phyloP scores from a whole-genome alignment of 2,797 vertebrate species.

The Tapera naevia region DNA sequence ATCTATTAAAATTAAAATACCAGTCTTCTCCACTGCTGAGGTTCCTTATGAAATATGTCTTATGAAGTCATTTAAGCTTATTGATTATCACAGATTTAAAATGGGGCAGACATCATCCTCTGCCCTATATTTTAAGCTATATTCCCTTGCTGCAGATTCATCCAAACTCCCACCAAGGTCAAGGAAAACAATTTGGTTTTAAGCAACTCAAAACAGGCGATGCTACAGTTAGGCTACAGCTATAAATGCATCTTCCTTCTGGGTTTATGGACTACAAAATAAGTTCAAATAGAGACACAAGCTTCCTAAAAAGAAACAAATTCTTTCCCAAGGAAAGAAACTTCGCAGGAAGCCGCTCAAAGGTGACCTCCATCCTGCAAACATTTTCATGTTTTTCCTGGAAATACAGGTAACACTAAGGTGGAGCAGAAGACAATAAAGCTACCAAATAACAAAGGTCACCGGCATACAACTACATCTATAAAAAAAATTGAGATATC shows the following conservation, averaged over 20 bases:
- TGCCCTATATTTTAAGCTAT: neutral
- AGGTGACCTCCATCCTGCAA: neutral
- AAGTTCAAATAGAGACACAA: neutral
- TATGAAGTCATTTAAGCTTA: neutral
- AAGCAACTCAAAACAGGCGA: neutral
- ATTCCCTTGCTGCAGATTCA: neutral
- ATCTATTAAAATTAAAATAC: conserved; percentile 41
- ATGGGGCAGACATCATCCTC: neutral
- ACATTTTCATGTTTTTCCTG: neutral
- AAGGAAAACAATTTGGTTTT: neutral
- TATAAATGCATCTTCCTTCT: neutral
- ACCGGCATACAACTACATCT: neutral
- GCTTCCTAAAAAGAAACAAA: neutral
- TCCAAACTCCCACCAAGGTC: neutral
- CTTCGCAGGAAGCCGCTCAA: neutral
- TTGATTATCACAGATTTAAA: neutral
- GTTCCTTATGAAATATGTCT: conserved; percentile 1
- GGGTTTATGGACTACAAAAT: neutral
- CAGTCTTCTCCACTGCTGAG: neutral
- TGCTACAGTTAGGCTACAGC: neutral
- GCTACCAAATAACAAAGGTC: neutral
- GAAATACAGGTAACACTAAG: neutral
- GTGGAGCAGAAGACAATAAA: neutral
- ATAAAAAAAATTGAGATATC: neutral
- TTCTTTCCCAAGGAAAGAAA: neutral